Conservation (phyloP, 2,113 vertebrate genomes). For the Etia nguti region DNA sequence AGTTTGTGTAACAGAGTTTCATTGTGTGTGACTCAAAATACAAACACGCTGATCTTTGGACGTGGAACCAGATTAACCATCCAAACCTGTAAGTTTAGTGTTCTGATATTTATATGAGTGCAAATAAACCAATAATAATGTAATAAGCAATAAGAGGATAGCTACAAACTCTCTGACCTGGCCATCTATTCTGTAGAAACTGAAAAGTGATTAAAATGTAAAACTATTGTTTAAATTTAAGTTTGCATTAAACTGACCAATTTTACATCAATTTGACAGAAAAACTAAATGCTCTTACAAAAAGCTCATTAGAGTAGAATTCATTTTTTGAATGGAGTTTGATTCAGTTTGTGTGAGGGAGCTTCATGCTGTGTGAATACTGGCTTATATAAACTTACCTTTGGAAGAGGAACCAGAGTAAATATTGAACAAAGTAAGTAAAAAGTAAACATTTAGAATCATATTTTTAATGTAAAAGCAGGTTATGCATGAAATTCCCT, state of each 20-base stretch:
- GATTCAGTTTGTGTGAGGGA: background rate
- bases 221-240: accelerated
- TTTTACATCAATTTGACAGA: background rate
- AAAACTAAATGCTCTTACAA: accelerated
- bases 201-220: background rate
- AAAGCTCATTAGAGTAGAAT: background rate
- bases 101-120: background rate
- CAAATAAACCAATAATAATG: background rate
- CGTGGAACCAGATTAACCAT: background rate
- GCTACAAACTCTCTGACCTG: background rate
- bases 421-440: background rate
- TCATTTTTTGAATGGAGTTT: background rate
- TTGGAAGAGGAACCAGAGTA: background rate
- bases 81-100: background rate
- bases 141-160: background rate
- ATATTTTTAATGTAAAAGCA: background rate
- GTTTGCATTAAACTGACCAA: background rate
- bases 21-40: background rate
- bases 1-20: background rate
- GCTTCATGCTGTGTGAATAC: background rate
- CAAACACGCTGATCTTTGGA: background rate
- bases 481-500: accelerated
- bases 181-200: accelerated
- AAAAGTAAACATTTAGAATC: background rate
- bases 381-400: background rate